Percentiles rank a stretch among this genome's conserved stretches.
These are phyloP conservation scores for Vulpes lagopus DNA, from an alignment of 2,113 vertebrate genomes.

Conservation along the genomic window DNA sequence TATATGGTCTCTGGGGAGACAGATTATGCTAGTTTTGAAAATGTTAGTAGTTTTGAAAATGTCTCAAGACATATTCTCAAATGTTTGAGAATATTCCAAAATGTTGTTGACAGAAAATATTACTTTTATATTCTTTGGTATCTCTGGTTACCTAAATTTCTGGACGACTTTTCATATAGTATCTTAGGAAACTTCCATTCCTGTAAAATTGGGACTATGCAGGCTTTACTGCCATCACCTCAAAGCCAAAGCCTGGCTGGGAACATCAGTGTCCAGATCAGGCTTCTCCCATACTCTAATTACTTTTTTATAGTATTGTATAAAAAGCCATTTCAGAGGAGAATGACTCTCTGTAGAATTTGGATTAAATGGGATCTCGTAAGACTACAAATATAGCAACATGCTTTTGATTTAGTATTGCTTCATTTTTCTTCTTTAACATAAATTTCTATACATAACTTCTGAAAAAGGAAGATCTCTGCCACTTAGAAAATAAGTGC, in stretches of 20 bases:
- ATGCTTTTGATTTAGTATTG: conserved; percentile 32
- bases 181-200: background rate
- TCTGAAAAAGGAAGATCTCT: background rate
- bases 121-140: background rate
- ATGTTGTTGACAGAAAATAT: background rate
- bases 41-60: conserved; percentile 22
- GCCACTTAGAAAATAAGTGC: background rate
- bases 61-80: background rate
- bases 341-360: background rate
- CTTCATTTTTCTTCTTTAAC: conserved; percentile 31
- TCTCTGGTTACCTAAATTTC: background rate
- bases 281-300: background rate
- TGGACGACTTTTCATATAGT: background rate
- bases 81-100: conserved; percentile 22
- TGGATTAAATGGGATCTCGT: conserved; percentile 7
- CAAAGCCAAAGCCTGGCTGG: background rate
- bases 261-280: background rate
- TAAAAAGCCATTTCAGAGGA: conserved; percentile 5
- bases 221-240: background rate
- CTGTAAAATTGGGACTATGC: background rate
- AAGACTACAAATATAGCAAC: background rate
- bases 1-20: background rate
- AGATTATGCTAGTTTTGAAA: background rate
- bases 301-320: background rate
- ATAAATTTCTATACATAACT: conserved; percentile 7